Evolutionary conservation across 1,140 invertebrate genomes (phyloP), one percentile per base, ranked within the genome.

Genomic region (Rhagoletis zephyria): DNA sequence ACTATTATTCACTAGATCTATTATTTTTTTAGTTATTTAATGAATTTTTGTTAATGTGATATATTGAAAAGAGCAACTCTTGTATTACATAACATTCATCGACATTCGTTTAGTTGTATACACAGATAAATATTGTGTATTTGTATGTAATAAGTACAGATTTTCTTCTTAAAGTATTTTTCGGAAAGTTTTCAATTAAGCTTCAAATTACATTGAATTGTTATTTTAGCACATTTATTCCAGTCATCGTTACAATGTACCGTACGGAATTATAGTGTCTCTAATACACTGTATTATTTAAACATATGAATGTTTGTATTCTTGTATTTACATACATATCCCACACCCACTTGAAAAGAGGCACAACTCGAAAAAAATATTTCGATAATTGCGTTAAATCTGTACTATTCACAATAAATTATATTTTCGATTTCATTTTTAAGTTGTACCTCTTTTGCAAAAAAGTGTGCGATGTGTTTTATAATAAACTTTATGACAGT

Each of bases 21-120:
- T 81, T 56, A 56, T 81, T 59, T 30, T 1, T n/a, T 63, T 81
- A 81, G 48, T 81, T 56, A 19, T 81, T 56, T 81, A 81, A 81
- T 59, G 51, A 81, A 56, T 19, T 56, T 81, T 81, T 56, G n/a
- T 81, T 81, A 81, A 19, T 81, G 74, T 81, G 74, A 56, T 81
- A 81, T 81, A n/a, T 81, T 51, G 3, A 59, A 81, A 81, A 81
- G 14, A 81, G 48, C 16, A 81, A 81, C 45, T 19, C 42, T 12
- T 19, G 16, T 81, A 19, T 56, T 81, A 81, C 42, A 81, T 1
- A 81, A 81, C 51, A 81, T 81, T 81, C 16, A 19, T 56, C 19
- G 51, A 81, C 74, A 81, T 56, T 56, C 30, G 30, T 30, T 81
- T 7, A 81, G 9, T 74, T 74, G 7, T 40, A 42, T 70, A 30